Base-by-base conservation (phyloP, 2,797 vertebrate genomes). In the Alexandromys oeconomus region DNA sequence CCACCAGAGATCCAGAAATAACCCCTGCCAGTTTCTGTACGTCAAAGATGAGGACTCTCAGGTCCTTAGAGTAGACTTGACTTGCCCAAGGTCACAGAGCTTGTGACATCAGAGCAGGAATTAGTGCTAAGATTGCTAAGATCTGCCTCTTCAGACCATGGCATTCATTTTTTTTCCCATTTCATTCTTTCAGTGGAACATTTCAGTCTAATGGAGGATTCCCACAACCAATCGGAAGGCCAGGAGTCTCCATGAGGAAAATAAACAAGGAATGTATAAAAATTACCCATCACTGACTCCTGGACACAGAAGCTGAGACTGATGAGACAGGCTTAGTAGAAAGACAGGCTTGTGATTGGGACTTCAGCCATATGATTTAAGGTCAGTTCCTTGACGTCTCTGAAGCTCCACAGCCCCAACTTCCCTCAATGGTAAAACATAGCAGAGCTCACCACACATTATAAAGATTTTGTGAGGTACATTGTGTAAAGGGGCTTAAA, bases 31-130 rank as follows among this genome's bases (percentile, higher is more conserved):
- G 40, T 65, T 77, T 87, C 79, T 23, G 27, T n/a, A 74, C 37
- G 25, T 97, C 78, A 48, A 82, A 96, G 48, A 84, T 85, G 61
- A n/a, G 29, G 74, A 77, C 13, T 25, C n/a, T 65, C n/a, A 87
- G 25, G 25, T 69, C 57, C 48, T 17, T 25, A 69, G 21, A 93
- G 12, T 85, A 59, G 57, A 59, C 14, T 81, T 59, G 43, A 94
- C 65, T 93, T 92, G 15, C 48, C 43, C 77, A 95, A 87, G 17
- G 27, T 89, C 80, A 92, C 23, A 93, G 65, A 79, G 57, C 12
- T 91, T 82, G 48, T 82, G 87, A 92, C n/a, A 4, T n/a, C 57
- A 91, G 37, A 79, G 25, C 48, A 84, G 14, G 25, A 88, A 48
- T 25, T 78, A 84, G 7, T 48, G 34, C 29, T 13, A 13, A 92